Evolutionary conservation across 2,888 invertebrate species (phyloP).

Genomic region (Gisinianus flammeolus): DNA sequence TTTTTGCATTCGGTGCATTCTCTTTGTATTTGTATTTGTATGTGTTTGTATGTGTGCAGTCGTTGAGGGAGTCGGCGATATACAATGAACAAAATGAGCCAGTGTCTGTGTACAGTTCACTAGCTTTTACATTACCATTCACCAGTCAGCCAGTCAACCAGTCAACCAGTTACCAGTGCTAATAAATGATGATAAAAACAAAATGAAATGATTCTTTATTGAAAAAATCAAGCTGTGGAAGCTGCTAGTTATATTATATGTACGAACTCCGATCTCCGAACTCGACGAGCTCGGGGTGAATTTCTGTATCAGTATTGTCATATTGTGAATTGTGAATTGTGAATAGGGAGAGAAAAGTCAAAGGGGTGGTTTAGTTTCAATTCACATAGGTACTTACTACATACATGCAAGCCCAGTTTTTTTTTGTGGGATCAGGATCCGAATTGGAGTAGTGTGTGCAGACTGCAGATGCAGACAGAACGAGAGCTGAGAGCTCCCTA

Average conservation of each 20-base stretch:
- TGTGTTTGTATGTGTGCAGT: background rate
- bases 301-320: background rate
- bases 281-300: background rate
- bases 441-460: too few relatives aligned
- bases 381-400: background rate
- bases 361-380: background rate
- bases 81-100: background rate
- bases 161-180: background rate
- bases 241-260: background rate
- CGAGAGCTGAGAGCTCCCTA: conserved; percentile 4
- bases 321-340: background rate
- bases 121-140: background rate
- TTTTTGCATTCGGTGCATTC: too few relatives aligned
- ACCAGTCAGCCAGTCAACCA: background rate
- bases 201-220: conserved; percentile 6
- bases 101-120: background rate
- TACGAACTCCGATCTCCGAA: background rate
- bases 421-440: background rate
- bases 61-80: too few relatives aligned
- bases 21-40: background rate
- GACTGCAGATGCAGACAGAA: background rate
- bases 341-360: background rate
- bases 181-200: conserved; percentile 2
- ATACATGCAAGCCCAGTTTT: background rate
- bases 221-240: conserved; percentile 9